Base-by-base conservation (phyloP, 2,888 invertebrate species). In the Pachydiplax longipennis region DNA sequence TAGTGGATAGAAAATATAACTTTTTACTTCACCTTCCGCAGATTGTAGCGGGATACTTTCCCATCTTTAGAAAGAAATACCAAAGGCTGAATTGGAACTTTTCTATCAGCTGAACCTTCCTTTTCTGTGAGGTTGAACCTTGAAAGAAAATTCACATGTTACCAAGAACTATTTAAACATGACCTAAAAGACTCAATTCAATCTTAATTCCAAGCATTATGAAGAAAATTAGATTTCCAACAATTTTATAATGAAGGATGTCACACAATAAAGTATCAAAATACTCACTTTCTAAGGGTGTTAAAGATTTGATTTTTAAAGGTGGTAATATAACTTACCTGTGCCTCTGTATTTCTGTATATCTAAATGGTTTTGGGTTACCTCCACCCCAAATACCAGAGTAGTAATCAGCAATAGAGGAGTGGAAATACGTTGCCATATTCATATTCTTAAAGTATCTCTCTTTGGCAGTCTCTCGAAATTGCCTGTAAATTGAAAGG, bases 361-460 rank as follows among this genome's bases (percentile, higher is more conserved):
- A 99, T 93, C 98, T 98, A 93, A 99, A 99, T 0, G 99, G 99
- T 93, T 99, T 99, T 0, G 99, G 97, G 53, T 95, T 96, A 0
- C 99, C 99, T 0, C 98, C 98, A 0, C 99, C 99, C 99, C 99
- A 99, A 91, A 98, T 98, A 0, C 99, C 99, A 37, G 99, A 95
- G 94, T 98, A 99, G 93, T 99, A 99, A 94, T 99, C 99, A 1
- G 99, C 99, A 92, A 99, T 98, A 95, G 98, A 98, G 0, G 99
- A 99, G 93, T 99, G 99, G 93, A 99, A 99, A 93, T 99, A 98
- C 94, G 97, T 97, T 0, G 98, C 98, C 97, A 99, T 98, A 94
- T 99, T 99, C 96, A 98, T 97, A 93, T 99, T 99, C 94, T 98
- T 98, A 94, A 99, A 99, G 94, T 99, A 99, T 83, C 99, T 94